A percentile compares a stretch with the other conserved stretches of the same genome.
These are phyloP conservation scores for Apoderus coryli DNA, from an alignment of 2,888 invertebrate species.

Conservation along the genomic window DNA sequence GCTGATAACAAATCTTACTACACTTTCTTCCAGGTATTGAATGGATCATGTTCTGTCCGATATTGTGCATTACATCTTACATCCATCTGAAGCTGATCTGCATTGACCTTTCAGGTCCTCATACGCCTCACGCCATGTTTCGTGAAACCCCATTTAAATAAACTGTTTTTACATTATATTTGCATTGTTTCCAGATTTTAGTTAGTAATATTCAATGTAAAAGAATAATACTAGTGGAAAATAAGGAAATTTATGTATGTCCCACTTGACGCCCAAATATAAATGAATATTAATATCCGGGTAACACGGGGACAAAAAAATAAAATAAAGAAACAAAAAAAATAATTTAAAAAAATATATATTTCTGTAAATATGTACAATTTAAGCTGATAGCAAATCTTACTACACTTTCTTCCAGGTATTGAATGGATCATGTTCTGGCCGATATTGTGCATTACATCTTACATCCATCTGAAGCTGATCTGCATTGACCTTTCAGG, in stretches of 20 bases:
- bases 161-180: too few relatives aligned
- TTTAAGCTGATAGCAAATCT: constrained; percentile 37
- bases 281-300: too few relatives aligned
- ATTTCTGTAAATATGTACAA: too few relatives aligned
- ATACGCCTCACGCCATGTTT: constrained; percentile 83
- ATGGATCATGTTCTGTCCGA: constrained; percentile 88
- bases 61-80: constrained; percentile 92
- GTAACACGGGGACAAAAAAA: too few relatives aligned
- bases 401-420: constrained; percentile 81
- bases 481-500: constrained; percentile 64
- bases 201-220: too few relatives aligned
- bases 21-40: constrained; percentile 79
- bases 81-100: constrained; percentile 81
- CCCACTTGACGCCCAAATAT: too few relatives aligned
- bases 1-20: constrained; percentile 45
- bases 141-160: constrained; percentile 92
- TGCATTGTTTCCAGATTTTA: too few relatives aligned
- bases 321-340: too few relatives aligned
- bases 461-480: constrained; percentile 91
- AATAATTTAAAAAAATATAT: too few relatives aligned
- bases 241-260: too few relatives aligned
- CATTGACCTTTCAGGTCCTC: constrained; percentile 72
- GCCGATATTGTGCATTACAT: constrained; percentile 86
- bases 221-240: too few relatives aligned
- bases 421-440: constrained; percentile 86